Base-by-base conservation (phyloP, 2,888 invertebrate genomes). In the Philaethria dido region DNA sequence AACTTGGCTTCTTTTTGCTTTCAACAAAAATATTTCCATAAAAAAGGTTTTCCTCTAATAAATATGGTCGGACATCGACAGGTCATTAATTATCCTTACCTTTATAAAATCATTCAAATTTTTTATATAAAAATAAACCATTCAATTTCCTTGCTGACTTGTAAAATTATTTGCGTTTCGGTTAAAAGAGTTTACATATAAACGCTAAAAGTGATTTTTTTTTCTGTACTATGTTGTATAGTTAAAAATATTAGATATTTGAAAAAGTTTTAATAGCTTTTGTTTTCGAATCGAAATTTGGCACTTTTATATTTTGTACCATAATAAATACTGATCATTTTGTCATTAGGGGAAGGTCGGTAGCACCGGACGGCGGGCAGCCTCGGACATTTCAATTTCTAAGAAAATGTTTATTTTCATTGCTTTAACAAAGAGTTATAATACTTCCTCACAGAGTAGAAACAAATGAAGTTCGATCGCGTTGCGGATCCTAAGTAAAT, bases 71-170 rank as follows among this genome's bases (percentile, higher is more conserved):
- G 74, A 78, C 78, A 79, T 79, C 69, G 76, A 62, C 72, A 65
- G 68, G 67, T 71, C 75, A 78, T 84, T 78, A 82, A 82, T 83
- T 79, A 79, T 75, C 69, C 68, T 45, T 69, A 70, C 74, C 76
- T 75, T 74, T 74, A 70, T 74, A 74, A 71, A 74, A 71, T 77
- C 78, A 74, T 78, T 79, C 77, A 52, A 77, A 78, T 80, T 79
- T 75, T 75, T 77, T 68, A 69, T 67, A 69, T 71, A 72, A 73
- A 78, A 80, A 77, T 75, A 74, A 77, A 64, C 66, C 45, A 59
- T 68, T 64, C 44, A 69, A 65, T 66, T 66, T 50, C 36, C 33
- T 45, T 57, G 62, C 42, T 66, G 63, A 65, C 45, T 71, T 63
- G 52, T 63, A 33, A 69, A 66, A 62, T 63, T 50, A 55, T 69